These are phyloP conservation scores for Amphipoea lucens DNA, from an alignment of 2,888 invertebrate species.

Conservation along the genomic window DNA sequence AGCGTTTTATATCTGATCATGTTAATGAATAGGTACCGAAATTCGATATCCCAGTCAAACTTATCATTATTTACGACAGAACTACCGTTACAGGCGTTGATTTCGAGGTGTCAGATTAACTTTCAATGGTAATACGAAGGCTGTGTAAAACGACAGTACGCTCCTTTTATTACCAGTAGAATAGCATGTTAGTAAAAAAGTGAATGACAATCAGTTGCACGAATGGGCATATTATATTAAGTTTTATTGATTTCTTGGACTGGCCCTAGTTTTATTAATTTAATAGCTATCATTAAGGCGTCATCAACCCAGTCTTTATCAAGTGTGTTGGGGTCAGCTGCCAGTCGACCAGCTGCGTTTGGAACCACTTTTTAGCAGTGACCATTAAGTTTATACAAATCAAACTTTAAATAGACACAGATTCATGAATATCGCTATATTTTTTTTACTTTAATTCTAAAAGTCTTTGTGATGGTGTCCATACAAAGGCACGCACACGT, in stretches of 20 bases:
- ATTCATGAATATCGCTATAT: slow-evolving; percentile 51
- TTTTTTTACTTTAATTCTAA: slow-evolving; percentile 30
- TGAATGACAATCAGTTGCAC: slow-evolving; percentile 41
- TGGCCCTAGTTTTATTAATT: slow-evolving; percentile 50
- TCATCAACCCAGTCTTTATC: slow-evolving; percentile 35
- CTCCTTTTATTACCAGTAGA: slow-evolving; percentile 33
- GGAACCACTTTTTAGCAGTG: slow-evolving; percentile 41
- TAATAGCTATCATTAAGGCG: slow-evolving; percentile 44
- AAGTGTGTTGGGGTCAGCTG: slow-evolving; percentile 55
- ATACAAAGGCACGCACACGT: slow-evolving; percentile 75
- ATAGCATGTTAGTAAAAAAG: slow-evolving; percentile 39
- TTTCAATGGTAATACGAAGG: slow-evolving; percentile 46
- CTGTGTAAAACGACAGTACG: slow-evolving; percentile 28
- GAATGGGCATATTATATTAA: slow-evolving; percentile 26
- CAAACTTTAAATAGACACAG: slow-evolving; percentile 44
- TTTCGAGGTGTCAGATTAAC: slow-evolving; percentile 37
- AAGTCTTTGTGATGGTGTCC: slow-evolving; percentile 38
- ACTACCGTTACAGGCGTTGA: slow-evolving; percentile 46
- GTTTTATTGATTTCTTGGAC: slow-evolving; percentile 36
- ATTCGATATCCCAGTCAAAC: slow-evolving; percentile 46
- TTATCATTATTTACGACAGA: slow-evolving; percentile 45
- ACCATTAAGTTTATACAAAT: slow-evolving; percentile 54
- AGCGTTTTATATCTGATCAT: slow-evolving; percentile 34
- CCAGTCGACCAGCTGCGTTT: slow-evolving; percentile 43
- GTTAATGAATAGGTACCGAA: slow-evolving; percentile 25